Evolutionary conservation across 2,888 invertebrate species (phyloP).

Genomic region (Oeneis ivallda): DNA sequence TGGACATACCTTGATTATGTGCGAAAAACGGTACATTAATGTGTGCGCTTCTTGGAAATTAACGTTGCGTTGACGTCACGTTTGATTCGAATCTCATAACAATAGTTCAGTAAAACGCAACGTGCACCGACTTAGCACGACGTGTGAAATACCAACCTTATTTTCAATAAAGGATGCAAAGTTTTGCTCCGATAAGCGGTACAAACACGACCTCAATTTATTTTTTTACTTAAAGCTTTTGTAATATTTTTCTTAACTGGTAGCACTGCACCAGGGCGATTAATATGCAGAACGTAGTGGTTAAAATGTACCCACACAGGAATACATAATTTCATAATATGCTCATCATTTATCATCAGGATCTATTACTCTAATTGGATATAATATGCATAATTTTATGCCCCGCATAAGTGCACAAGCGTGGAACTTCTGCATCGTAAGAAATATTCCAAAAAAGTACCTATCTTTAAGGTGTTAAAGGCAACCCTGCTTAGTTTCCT

Average conservation of each 20-base stretch:
- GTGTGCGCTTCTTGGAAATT: constrained; percentile 58
- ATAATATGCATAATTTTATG: constrained; percentile 15
- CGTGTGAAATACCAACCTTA: constrained; percentile 55
- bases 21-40: constrained; percentile 33
- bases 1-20: constrained; percentile 42
- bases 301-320: neutral
- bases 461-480: constrained; percentile 3
- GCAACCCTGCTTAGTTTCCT: constrained; percentile 47
- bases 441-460: neutral
- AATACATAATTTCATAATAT: neutral
- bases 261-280: neutral
- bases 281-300: neutral
- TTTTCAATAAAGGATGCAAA: constrained; percentile 7
- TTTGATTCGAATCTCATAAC: constrained; percentile 67
- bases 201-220: too few relatives aligned
- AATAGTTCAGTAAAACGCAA: constrained; percentile 65
- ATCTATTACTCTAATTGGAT: constrained; percentile 15
- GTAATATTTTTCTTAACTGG: neutral
- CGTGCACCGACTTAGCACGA: constrained; percentile 56
- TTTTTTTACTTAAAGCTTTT: neutral
- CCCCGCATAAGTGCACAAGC: constrained; percentile 23
- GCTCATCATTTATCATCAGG: constrained; percentile 7
- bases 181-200: neutral
- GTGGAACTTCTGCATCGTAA: neutral
- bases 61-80: constrained; percentile 66